Base-by-base conservation (phyloP, 1,140 invertebrate genomes). In the Asbolus verrucosus region DNA sequence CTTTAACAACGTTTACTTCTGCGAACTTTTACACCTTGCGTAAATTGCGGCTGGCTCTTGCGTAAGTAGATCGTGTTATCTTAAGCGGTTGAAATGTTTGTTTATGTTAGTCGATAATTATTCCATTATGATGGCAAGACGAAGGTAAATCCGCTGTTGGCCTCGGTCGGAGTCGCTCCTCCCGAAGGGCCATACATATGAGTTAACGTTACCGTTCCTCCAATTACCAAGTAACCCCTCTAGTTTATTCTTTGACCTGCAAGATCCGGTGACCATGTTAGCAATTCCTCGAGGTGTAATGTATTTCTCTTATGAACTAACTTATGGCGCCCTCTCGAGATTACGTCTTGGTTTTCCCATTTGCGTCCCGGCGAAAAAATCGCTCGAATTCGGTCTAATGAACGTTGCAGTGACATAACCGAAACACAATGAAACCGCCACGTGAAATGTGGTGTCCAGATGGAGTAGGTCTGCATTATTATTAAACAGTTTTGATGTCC, bases 221-320 rank as follows among this genome's bases (percentile, higher is more conserved):
- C 66, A 68, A 68, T 68, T 68, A 60, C 66, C 66, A 39, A 68
- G 39, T 68, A 36, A 36, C 33, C 33, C 33, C 33, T 30, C 33
- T 54, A 43, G 39, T 65, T 65, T 70, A 72, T 75, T 75, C 70
- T 72, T 75, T 72, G 73, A 75, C 73, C 71, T 70, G 30, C 65
- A 75, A 73, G 72, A 75, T 73, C 65, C 74, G 67, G 66, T 75
- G 71, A 73, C 74, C 69, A 68, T 75, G 73, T 73, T 73, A 67
- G 67, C 61, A 72, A 75, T 75, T 75, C 74, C 71, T 67, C 18
- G 63, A 74, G 74, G 74, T 75, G 67, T 69, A 73, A 75, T 75
- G 74, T 75, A 68, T 75, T 73, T 75, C 72, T 73, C 72, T 73
- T n/a, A 27, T 11, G 33, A 36, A 36, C 33, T 36, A 54, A 54